These are phyloP conservation scores for Peromyscus eremicus DNA, from an alignment of 2,797 vertebrate genomes.

Conservation along the genomic window DNA sequence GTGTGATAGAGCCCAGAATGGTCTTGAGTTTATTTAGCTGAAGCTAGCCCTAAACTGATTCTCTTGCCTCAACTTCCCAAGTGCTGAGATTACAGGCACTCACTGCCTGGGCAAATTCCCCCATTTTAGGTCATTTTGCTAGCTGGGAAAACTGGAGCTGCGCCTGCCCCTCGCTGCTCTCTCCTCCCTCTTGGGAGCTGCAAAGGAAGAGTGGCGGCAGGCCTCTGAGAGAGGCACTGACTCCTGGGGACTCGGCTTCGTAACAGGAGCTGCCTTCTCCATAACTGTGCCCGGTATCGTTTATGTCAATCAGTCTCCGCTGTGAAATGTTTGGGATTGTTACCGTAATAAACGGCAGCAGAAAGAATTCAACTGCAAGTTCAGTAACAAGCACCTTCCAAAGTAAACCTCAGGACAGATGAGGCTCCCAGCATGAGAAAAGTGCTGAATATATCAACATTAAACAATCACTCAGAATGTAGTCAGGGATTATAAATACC, in stretches of 20 bases:
- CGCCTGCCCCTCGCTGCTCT: not conserved
- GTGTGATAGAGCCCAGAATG: not conserved
- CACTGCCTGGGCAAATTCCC: not conserved
- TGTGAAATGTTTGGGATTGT: not conserved
- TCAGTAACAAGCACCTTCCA: conserved; percentile 13
- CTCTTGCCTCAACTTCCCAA: not conserved
- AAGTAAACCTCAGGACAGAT: not conserved
- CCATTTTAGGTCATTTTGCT: not conserved
- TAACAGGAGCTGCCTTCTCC: not conserved
- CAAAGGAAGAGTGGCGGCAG: not conserved
- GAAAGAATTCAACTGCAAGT: not conserved
- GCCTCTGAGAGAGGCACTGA: not conserved
- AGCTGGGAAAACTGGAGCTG: not conserved
- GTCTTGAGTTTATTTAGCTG: not conserved
- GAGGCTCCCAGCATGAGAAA: not conserved
- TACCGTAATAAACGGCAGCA: not conserved
- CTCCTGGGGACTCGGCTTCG: not conserved
- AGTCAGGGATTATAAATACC: not conserved
- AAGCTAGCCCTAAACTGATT: not conserved
- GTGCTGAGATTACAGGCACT: not conserved
- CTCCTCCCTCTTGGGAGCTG: not conserved
- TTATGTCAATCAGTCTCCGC: conserved; percentile 7
- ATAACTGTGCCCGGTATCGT: not conserved
- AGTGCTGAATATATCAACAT: not conserved
- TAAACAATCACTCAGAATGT: not conserved